Evolutionary conservation across 2,113 vertebrate species (phyloP).

Genomic region (Balaeniceps rex): DNA sequence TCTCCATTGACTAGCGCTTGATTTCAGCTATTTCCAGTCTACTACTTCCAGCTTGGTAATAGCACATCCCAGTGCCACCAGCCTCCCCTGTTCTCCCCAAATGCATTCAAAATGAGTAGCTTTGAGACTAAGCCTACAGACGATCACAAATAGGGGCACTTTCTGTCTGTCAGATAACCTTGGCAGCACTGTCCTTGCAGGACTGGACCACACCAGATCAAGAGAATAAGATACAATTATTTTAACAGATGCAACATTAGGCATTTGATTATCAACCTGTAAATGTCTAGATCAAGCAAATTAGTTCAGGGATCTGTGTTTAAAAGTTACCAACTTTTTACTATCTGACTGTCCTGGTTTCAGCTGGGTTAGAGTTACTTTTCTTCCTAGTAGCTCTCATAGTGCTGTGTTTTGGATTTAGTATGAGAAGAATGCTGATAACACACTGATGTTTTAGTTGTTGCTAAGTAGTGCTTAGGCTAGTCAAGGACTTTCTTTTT

Average conservation of each 20-base stretch:
- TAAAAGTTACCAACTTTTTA: background rate
- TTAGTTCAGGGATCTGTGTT: background rate
- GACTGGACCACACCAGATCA: background rate
- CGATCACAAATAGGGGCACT: background rate
- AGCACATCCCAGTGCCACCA: background rate
- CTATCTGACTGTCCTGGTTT: too few species aligned
- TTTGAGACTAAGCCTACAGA: background rate
- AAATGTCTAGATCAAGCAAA: background rate
- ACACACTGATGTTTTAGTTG: too few species aligned
- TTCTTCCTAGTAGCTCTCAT: too few species aligned
- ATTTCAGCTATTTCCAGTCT: background rate
- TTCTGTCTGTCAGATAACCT: background rate
- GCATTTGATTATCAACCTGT: background rate
- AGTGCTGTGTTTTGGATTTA: too few species aligned
- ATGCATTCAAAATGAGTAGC: background rate
- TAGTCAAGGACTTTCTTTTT: too few species aligned
- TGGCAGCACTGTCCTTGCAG: background rate
- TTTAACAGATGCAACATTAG: background rate
- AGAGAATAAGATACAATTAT: background rate
- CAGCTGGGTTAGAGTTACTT: too few species aligned
- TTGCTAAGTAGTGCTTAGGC: too few species aligned
- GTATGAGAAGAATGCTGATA: too few species aligned
- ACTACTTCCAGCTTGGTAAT: background rate
- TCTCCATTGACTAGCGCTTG: background rate
- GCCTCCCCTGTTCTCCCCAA: fast-evolving